Evolutionary conservation across 1,140 invertebrate genomes (phyloP).

Genomic region (Hirudo medicinalis): DNA sequence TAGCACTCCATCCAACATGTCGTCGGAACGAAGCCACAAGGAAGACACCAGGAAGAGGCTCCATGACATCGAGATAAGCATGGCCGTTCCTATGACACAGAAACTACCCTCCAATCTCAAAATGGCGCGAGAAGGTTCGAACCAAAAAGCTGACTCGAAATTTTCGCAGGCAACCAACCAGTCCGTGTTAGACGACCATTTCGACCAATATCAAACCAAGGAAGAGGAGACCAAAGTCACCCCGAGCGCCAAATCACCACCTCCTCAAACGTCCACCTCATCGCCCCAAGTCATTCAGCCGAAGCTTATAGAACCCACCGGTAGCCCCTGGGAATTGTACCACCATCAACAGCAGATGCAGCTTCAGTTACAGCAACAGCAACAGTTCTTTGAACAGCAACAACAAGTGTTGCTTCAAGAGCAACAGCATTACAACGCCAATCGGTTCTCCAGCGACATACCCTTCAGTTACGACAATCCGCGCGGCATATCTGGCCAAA

Average conservation of each 20-base stretch:
- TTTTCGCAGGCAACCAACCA: conserved; percentile 33
- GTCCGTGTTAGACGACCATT: conserved; percentile 49
- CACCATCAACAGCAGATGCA: conserved; percentile 22
- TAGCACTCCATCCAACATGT: not conserved
- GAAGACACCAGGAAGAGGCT: conserved; percentile 33
- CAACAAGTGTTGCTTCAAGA: not conserved
- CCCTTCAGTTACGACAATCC: conserved; percentile 1
- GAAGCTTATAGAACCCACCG: conserved; percentile 5
- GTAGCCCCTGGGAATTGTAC: conserved; percentile 14
- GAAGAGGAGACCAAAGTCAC: not conserved
- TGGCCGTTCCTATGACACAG: conserved; percentile 33
- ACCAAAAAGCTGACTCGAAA: too few relatives aligned
- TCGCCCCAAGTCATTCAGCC: conserved; percentile 23
- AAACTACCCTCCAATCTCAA: conserved; percentile 34
- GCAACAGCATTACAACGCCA: not conserved
- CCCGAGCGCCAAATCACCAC: conserved; percentile 43
- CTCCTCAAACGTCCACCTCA: conserved; percentile 39
- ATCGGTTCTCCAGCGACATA: not conserved
- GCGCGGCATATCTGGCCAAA: too few relatives aligned
- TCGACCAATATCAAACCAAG: conserved; percentile 68
- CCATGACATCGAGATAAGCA: conserved; percentile 31
- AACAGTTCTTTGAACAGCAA: not conserved
- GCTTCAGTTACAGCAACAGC: not conserved
- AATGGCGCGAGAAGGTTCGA: not conserved
- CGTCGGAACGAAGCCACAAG: conserved; percentile 17